Evolutionary conservation across 1,140 invertebrate species (phyloP).

Genomic region (Bombus ignitus): DNA sequence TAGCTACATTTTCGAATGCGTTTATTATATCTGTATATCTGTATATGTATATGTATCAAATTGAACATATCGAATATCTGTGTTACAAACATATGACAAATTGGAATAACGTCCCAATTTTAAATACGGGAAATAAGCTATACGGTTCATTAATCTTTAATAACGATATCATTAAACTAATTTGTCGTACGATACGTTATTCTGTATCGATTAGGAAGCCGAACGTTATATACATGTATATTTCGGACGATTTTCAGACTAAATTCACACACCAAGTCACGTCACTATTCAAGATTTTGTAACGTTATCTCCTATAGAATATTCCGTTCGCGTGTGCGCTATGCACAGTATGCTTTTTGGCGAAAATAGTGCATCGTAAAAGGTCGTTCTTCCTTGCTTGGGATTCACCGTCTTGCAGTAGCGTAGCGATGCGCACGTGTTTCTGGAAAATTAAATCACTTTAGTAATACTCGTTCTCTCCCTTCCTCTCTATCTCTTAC

Average conservation of each 20-base stretch:
- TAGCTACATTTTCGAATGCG: background rate
- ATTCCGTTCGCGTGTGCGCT: conserved; percentile 14
- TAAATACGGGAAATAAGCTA: background rate
- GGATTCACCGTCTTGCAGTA: conserved; percentile 7
- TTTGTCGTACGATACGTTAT: background rate
- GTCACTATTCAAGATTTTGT: conserved; percentile 21
- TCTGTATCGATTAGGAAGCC: background rate
- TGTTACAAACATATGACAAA: background rate
- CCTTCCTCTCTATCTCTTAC: background rate
- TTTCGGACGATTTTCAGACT: background rate
- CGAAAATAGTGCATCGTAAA: conserved; percentile 29
- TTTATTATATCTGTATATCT: background rate
- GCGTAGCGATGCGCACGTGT: conserved; percentile 10
- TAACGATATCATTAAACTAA: conserved; percentile 16
- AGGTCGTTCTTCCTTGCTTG: conserved; percentile 11
- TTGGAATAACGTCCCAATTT: background rate
- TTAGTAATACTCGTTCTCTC: background rate
- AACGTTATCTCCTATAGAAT: conserved; percentile 8
- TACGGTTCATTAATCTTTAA: conserved; percentile 4
- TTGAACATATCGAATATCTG: background rate
- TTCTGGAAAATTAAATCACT: conserved; percentile 37
- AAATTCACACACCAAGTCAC: background rate
- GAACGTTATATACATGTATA: background rate
- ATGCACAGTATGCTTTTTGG: conserved; percentile 32
- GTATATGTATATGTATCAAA: background rate